Conservation (phyloP, 2,797 vertebrate genomes). For the Parauchenoglanis ngamensis region DNA sequence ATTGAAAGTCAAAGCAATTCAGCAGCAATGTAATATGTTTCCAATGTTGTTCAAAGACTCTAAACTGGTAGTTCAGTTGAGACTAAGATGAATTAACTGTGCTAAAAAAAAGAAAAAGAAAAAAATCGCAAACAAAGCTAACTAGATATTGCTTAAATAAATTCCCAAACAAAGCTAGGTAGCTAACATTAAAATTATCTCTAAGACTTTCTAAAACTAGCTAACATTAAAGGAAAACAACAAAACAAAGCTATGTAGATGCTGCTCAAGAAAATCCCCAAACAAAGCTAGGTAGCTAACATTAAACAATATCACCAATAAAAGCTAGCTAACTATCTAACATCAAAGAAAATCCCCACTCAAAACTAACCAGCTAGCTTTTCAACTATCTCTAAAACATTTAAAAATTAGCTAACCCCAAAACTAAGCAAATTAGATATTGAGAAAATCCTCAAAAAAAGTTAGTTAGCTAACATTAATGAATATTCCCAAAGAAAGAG, state of each 20-base stretch:
- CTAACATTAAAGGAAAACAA: too few species aligned
- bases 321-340: not conserved
- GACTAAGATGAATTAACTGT: not conserved
- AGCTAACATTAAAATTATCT: not conserved
- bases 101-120: too few species aligned
- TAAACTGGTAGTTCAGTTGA: not conserved
- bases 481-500: not conserved
- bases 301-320: not conserved
- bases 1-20: conserved; percentile 1
- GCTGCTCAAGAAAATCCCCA: not conserved
- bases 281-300: not conserved
- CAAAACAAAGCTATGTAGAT: too few species aligned
- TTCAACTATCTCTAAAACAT: not conserved
- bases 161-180: not conserved
- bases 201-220: too few species aligned
- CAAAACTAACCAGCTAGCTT: not conserved
- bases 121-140: not conserved
- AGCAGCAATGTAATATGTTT: conserved; percentile 1
- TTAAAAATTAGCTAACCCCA: not conserved
- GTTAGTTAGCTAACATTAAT: not conserved
- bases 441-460: not conserved
- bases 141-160: not conserved
- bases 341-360: not conserved
- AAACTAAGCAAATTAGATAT: not conserved
- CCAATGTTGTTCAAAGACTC: not conserved